phyloP scores from a whole-genome alignment of 1,140 invertebrate genomes.

The Panagrolaimus sp. region DNA sequence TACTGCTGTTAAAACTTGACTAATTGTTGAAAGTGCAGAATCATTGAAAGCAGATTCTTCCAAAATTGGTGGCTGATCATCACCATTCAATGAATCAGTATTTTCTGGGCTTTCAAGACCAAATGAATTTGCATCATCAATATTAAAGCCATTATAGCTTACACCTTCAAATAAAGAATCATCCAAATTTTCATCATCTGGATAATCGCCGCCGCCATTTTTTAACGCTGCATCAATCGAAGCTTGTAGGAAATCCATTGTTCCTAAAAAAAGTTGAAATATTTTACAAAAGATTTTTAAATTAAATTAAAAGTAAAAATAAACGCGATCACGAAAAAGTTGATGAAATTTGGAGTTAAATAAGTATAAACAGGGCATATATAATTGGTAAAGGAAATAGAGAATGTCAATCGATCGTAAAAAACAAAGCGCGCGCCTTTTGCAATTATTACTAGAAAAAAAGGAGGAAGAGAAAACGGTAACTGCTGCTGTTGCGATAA shows the following conservation, averaged over 20 bases:
- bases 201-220: neutral
- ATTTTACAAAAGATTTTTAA: no score
- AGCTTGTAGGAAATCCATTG: neutral
- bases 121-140: neutral
- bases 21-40: neutral
- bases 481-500: no score
- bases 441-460: neutral
- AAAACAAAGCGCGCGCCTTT: neutral
- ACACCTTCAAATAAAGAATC: neutral
- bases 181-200: neutral
- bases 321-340: neutral
- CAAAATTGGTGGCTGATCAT: constrained; percentile 9
- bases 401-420: neutral
- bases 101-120: neutral
- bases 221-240: constrained; percentile 1
- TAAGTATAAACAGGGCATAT: neutral
- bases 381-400: neutral
- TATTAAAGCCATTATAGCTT: neutral
- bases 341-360: no score
- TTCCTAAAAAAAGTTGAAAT: neutral
- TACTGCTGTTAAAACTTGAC: neutral
- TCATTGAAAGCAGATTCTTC: neutral
- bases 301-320: neutral
- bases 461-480: neutral
- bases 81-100: neutral